These are phyloP conservation scores for Brienomyrus longianalis DNA, from an alignment of 2,113 vertebrate species.

Conservation along the genomic window DNA sequence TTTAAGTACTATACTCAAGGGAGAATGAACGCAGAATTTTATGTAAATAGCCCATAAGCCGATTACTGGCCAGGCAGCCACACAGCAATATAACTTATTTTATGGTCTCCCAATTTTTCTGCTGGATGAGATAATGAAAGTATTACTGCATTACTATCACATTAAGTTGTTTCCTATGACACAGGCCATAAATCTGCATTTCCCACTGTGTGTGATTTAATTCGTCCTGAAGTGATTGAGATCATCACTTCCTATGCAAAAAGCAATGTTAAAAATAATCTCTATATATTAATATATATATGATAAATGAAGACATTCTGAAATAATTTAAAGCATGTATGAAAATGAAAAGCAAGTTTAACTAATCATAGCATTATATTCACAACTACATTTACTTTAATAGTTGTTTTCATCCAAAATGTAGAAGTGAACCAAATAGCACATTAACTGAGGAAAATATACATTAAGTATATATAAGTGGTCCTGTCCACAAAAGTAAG, in stretches of 20 bases:
- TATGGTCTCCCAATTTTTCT: conserved; percentile 62
- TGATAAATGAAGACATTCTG: background rate
- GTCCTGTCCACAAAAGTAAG: background rate
- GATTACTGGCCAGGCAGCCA: conserved; percentile 61
- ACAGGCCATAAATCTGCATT: conserved; percentile 45
- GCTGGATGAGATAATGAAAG: conserved; percentile 57
- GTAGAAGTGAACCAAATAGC: background rate
- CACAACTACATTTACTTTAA: background rate
- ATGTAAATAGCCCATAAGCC: conserved; percentile 67
- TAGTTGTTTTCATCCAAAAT: background rate
- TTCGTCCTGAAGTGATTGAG: background rate
- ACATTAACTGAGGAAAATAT: background rate
- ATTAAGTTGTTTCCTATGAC: conserved; percentile 57
- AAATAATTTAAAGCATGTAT: background rate
- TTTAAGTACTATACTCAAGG: conserved; percentile 57
- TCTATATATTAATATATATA: background rate
- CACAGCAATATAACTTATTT: conserved; percentile 63
- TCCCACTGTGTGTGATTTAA: conserved; percentile 27
- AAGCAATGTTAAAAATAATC: background rate
- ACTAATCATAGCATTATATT: background rate
- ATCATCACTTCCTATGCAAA: conserved; percentile 5
- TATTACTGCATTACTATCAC: conserved; percentile 52
- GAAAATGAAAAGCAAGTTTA: background rate
- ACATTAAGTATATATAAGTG: background rate
- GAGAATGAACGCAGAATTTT: conserved; percentile 56